Conservation (phyloP, 92 coral and sea anemone genomes). For the Montipora capitata region DNA sequence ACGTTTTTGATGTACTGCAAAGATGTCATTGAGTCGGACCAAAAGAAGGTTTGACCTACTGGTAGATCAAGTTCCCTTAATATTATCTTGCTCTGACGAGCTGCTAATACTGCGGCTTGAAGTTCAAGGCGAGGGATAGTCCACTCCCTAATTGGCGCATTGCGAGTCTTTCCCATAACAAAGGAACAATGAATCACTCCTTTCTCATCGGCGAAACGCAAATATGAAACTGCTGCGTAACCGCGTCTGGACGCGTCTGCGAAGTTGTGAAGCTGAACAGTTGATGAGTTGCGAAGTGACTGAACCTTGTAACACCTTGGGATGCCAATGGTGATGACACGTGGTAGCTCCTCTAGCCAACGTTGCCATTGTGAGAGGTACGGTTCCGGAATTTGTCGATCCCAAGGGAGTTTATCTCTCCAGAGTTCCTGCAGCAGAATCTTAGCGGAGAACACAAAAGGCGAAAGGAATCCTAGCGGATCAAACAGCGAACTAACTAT, state of each 20-base stretch:
- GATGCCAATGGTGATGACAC: slow-evolving; percentile 37
- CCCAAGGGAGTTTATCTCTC: slow-evolving; percentile 63
- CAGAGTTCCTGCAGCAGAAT: slow-evolving; percentile 68
- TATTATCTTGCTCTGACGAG: slow-evolving; percentile 27
- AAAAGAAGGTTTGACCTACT: slow-evolving; percentile 35
- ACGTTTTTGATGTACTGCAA: slow-evolving; percentile 73
- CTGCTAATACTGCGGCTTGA: slow-evolving; percentile 42
- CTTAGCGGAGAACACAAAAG: slow-evolving; percentile 61
- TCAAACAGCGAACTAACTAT: slow-evolving; percentile 66
- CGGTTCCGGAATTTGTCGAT: slow-evolving; percentile 58
- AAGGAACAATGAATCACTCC: slow-evolving; percentile 55
- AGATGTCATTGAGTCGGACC: slow-evolving; percentile 75
- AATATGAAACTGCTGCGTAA: slow-evolving; percentile 45
- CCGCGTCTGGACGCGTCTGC: slow-evolving; percentile 25
- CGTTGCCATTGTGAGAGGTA: slow-evolving; percentile 37
- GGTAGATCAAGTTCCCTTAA: slow-evolving; percentile 46
- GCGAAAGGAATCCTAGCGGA: slow-evolving; percentile 73
- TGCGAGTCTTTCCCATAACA: slow-evolving; percentile 50
- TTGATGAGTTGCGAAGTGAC: background rate
- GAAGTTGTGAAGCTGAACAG: slow-evolving; percentile 21
- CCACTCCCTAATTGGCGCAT: slow-evolving; percentile 53
- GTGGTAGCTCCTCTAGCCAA: slow-evolving; percentile 66
- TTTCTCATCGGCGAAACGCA: slow-evolving; percentile 30
- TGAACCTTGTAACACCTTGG: slow-evolving; percentile 47
- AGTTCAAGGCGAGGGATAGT: slow-evolving; percentile 49